phyloP scores from a whole-genome alignment of 2,113 vertebrate genomes.

The Catagonus wagneri region DNA sequence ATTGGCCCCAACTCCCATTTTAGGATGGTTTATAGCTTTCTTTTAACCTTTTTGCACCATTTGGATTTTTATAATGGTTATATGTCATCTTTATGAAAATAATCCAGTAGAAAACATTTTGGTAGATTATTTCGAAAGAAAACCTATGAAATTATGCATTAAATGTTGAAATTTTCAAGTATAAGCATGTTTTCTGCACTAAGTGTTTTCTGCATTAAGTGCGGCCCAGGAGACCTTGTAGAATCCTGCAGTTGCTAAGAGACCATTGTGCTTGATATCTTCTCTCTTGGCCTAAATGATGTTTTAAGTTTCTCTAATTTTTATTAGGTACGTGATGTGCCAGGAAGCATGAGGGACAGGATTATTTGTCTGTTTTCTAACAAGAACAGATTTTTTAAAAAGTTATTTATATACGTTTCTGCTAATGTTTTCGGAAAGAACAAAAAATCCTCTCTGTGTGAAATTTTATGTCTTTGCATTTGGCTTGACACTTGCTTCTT shows the following conservation, averaged over 20 bases:
- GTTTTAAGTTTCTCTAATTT: slow-evolving; percentile 12
- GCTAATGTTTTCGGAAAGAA: slow-evolving; percentile 31
- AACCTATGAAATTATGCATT: background rate
- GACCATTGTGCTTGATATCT: background rate
- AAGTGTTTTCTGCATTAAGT: background rate
- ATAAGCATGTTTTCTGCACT: background rate
- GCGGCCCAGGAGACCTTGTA: background rate
- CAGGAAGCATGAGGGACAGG: background rate
- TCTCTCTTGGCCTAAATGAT: background rate
- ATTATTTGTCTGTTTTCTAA: slow-evolving; percentile 32
- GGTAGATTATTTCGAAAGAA: background rate
- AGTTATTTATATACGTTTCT: slow-evolving; percentile 2
- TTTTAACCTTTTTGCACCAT: slow-evolving; percentile 3
- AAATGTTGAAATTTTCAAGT: background rate
- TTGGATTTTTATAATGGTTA: background rate
- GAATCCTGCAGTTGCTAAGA: background rate
- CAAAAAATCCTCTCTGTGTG: background rate
- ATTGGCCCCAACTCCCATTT: background rate
- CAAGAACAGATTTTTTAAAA: slow-evolving; percentile 4
- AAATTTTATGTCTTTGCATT: slow-evolving; percentile 20
- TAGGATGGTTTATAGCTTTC: background rate
- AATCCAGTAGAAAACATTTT: background rate
- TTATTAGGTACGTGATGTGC: background rate
- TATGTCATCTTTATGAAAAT: slow-evolving; percentile 28
- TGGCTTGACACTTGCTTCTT: background rate